phyloP scores from a whole-genome alignment of 1,140 invertebrate species.

The Tetranychus cinnabarinus region DNA sequence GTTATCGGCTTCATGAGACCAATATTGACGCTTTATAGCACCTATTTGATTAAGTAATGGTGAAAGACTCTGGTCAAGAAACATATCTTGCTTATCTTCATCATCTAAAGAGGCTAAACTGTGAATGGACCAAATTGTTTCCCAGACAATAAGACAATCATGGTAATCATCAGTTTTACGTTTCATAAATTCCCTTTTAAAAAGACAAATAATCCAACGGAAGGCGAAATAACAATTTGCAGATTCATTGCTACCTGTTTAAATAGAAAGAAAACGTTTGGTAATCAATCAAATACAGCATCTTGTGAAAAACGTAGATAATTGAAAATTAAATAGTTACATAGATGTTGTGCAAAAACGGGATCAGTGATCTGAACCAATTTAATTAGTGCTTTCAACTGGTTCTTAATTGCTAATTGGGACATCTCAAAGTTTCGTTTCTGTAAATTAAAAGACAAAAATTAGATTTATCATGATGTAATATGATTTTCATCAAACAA shows the following conservation, averaged over 20 bases:
- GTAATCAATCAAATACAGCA: too few species aligned
- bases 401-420: constrained; percentile 7
- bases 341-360: constrained; percentile 9
- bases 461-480: background rate
- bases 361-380: constrained; percentile 10
- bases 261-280: constrained; percentile 5
- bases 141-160: constrained; percentile 8
- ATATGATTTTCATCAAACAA: background rate
- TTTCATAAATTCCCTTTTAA: constrained; percentile 33
- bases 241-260: constrained; percentile 60
- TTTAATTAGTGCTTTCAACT: constrained; percentile 6
- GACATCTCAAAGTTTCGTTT: constrained; percentile 10
- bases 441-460: background rate
- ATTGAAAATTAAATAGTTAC: constrained; percentile 1
- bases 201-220: constrained; percentile 40
- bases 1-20: background rate
- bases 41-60: too few species aligned
- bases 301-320: background rate
- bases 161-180: constrained; percentile 10
- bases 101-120: background rate
- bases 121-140: constrained; percentile 8
- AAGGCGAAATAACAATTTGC: constrained; percentile 98
- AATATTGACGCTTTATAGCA: background rate
- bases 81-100: too few species aligned
- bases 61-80: too few species aligned